A percentile compares a stretch with the other conserved stretches of the same genome.
phyloP scores from a whole-genome alignment of 2,888 invertebrate genomes.

The Autographa pulchrina region DNA sequence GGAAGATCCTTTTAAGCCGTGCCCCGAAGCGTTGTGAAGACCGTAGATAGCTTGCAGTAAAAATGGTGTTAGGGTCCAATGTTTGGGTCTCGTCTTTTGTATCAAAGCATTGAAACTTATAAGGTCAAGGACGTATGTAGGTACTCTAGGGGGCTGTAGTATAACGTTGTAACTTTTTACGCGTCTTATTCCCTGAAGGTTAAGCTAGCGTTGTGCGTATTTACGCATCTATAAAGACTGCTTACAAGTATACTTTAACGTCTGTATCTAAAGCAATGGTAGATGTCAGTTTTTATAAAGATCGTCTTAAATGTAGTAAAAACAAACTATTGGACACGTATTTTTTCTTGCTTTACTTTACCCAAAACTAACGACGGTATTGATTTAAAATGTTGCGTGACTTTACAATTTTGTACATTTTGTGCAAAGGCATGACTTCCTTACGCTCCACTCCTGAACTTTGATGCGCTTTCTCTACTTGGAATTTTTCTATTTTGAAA shows the following conservation, averaged over 20 bases:
- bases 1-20: conserved; percentile 62
- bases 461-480: too few species aligned
- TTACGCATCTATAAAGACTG: background rate
- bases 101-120: conserved; percentile 24
- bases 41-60: conserved; percentile 63
- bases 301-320: too few species aligned
- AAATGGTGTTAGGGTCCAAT: conserved; percentile 61
- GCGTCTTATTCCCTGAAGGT: conserved; percentile 1
- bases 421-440: too few species aligned
- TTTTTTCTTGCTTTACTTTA: too few species aligned
- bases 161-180: conserved; percentile 6
- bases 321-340: too few species aligned
- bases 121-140: conserved; percentile 22
- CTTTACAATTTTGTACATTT: too few species aligned
- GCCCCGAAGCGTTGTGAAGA: conserved; percentile 64
- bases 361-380: too few species aligned
- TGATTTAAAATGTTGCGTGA: too few species aligned
- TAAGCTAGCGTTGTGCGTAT: background rate
- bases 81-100: conserved; percentile 36
- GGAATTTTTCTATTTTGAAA: too few species aligned
- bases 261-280: too few species aligned
- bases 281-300: too few species aligned
- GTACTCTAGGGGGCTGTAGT: conserved; percentile 10
- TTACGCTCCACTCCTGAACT: too few species aligned
- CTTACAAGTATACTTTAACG: background rate